Conservation (phyloP, 2,113 vertebrate genomes). For the Lepisosteus oculatus region DNA sequence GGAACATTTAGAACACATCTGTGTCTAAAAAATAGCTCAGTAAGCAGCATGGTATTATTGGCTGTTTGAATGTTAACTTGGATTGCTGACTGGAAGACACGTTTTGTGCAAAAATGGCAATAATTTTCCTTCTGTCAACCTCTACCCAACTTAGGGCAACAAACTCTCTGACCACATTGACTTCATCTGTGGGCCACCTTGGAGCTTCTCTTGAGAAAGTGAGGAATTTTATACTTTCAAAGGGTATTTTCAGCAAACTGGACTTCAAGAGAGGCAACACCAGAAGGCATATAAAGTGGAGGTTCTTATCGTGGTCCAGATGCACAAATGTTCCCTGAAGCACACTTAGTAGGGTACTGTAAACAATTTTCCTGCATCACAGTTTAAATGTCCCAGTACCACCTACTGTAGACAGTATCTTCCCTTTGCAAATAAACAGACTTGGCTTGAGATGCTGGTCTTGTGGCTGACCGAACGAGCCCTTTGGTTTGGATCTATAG, state of each 20-base stretch:
- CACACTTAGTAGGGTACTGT: neutral
- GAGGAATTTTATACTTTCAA: neutral
- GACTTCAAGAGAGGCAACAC: neutral
- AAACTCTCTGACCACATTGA: slow-evolving; percentile 37
- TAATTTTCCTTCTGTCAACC: slow-evolving; percentile 2
- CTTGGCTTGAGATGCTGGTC: slow-evolving; percentile 27
- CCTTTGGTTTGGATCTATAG: slow-evolving; percentile 37
- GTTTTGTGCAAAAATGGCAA: slow-evolving; percentile 20
- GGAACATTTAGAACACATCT: too few relatives aligned
- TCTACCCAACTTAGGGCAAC: slow-evolving; percentile 28
- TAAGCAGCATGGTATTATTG: neutral
- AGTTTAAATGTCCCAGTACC: slow-evolving; percentile 25
- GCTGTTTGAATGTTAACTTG: neutral
- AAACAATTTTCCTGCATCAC: slow-evolving; percentile 22
- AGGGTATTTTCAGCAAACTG: neutral
- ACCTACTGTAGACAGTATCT: slow-evolving; percentile 31
- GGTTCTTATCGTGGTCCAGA: neutral
- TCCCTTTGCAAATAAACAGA: slow-evolving; percentile 39
- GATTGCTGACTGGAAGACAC: neutral
- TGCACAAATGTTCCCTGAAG: neutral
- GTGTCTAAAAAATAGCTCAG: neutral
- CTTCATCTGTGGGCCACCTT: slow-evolving; percentile 37
- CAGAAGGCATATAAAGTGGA: neutral
- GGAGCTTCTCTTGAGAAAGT: slow-evolving; percentile 10
- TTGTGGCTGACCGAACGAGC: slow-evolving; percentile 21